phyloP scores from a whole-genome alignment of 2,888 invertebrate species.

The Tenthredo mesomela region DNA sequence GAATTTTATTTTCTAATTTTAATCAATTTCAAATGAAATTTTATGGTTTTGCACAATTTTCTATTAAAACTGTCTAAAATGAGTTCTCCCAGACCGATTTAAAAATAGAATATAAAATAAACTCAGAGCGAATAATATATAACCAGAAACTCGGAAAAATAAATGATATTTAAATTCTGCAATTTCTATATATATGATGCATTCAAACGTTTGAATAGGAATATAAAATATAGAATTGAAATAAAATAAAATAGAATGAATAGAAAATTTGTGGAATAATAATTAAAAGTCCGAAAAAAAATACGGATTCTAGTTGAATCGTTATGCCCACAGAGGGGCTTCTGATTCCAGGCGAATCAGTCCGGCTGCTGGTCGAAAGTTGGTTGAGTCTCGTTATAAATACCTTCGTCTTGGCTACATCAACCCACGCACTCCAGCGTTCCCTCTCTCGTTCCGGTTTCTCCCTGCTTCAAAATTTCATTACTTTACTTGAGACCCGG shows the following conservation, averaged over 20 bases:
- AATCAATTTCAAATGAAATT: background rate
- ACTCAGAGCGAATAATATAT: background rate
- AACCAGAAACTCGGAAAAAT: background rate
- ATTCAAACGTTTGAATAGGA: background rate
- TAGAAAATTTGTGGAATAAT: background rate
- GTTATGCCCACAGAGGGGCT: background rate
- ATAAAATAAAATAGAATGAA: background rate
- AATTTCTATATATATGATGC: background rate
- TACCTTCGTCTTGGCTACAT: conserved; percentile 51
- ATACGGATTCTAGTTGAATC: conserved; percentile 16
- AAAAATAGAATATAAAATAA: conserved; percentile 16
- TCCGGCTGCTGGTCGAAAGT: conserved; percentile 43
- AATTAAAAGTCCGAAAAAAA: background rate
- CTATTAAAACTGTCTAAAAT: background rate
- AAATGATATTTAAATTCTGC: background rate
- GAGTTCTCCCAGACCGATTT: conserved; percentile 2
- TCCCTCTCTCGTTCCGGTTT: conserved; percentile 19
- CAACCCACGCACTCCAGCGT: conserved; percentile 50
- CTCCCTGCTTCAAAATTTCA: conserved; percentile 43
- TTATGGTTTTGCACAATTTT: background rate
- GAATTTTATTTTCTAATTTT: background rate
- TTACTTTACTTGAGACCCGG: conserved; percentile 49
- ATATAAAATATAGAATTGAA: background rate
- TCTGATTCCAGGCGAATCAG: conserved; percentile 45
- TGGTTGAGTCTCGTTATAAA: conserved; percentile 51